Conservation (phyloP, 2,888 invertebrate species). For the Ferdinandea cuprea region DNA sequence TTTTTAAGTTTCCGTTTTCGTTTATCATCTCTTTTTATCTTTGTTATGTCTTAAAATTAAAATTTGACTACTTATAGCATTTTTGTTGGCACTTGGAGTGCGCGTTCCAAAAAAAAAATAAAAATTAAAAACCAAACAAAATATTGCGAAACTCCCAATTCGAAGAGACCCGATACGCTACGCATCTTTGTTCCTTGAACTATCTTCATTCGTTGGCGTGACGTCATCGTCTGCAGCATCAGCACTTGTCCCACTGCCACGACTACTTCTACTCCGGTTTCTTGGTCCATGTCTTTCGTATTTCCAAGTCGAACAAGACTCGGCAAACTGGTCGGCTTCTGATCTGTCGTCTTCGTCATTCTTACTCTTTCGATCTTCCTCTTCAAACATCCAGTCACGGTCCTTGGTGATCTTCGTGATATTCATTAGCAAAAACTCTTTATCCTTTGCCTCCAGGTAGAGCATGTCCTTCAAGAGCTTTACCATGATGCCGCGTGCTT, state of each 20-base stretch:
- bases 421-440: slow-evolving; percentile 87
- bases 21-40: neutral
- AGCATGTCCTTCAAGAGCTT: slow-evolving; percentile 86
- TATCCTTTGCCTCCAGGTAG: slow-evolving; percentile 87
- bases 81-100: slow-evolving; percentile 11
- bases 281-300: slow-evolving; percentile 78
- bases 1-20: slow-evolving; percentile 24
- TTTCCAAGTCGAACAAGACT: slow-evolving; percentile 84
- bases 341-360: slow-evolving; percentile 20
- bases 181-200: slow-evolving; percentile 22
- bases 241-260: slow-evolving; percentile 1
- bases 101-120: slow-evolving; percentile 5
- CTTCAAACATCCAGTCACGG: slow-evolving; percentile 79
- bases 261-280: slow-evolving; percentile 50
- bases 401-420: slow-evolving; percentile 86
- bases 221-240: slow-evolving; percentile 2
- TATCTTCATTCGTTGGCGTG: neutral
- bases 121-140: slow-evolving; percentile 1
- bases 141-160: slow-evolving; percentile 34
- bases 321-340: slow-evolving; percentile 73
- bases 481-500: slow-evolving; percentile 86
- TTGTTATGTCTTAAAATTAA: slow-evolving; percentile 2
- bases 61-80: slow-evolving; percentile 28
- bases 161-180: slow-evolving; percentile 10
- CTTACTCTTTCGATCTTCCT: slow-evolving; percentile 57